Evolutionary conservation across 2,888 invertebrate species (phyloP).

Genomic region (Philereme vetulata): DNA sequence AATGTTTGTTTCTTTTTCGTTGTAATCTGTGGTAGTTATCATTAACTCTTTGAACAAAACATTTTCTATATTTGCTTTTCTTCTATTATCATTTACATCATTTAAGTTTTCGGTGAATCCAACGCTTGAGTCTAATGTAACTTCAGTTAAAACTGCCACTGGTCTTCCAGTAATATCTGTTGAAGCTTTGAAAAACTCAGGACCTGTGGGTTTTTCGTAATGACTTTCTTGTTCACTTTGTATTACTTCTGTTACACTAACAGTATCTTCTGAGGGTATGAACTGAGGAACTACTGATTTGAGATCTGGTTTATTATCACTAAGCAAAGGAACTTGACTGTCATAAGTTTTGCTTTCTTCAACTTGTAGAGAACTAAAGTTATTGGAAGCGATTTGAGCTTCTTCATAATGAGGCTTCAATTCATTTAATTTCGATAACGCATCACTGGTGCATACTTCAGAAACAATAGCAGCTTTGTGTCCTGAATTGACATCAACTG

Average conservation of each 20-base stretch:
- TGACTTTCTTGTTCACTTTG: conserved; percentile 69
- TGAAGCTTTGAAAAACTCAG: conserved; percentile 61
- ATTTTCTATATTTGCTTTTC: conserved; percentile 79
- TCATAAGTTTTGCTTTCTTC: conserved; percentile 73
- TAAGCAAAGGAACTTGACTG: conserved; percentile 61
- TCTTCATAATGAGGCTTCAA: conserved; percentile 57
- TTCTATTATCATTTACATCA: conserved; percentile 33
- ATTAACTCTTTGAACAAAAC: conserved; percentile 80
- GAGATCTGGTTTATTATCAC: conserved; percentile 47
- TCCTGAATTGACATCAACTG: conserved; percentile 74
- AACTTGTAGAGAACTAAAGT: conserved; percentile 62
- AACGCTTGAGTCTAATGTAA: conserved; percentile 67
- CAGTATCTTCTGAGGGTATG: conserved; percentile 51
- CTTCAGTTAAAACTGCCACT: conserved; percentile 80
- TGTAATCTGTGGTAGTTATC: conserved; percentile 77
- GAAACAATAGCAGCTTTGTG: conserved; percentile 80
- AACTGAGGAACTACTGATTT: conserved; percentile 61
- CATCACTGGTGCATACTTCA: conserved; percentile 68
- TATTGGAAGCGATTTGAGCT: conserved; percentile 60
- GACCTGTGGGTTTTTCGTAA: conserved; percentile 39
- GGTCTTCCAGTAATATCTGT: conserved; percentile 73
- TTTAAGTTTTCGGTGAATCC: conserved; percentile 48
- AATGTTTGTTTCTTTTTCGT: conserved; percentile 82
- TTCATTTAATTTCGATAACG: conserved; percentile 54
- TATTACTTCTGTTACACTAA: conserved; percentile 64